phyloP scores from a whole-genome alignment of 1,140 invertebrate species.

The Drosophila nebulosa region DNA sequence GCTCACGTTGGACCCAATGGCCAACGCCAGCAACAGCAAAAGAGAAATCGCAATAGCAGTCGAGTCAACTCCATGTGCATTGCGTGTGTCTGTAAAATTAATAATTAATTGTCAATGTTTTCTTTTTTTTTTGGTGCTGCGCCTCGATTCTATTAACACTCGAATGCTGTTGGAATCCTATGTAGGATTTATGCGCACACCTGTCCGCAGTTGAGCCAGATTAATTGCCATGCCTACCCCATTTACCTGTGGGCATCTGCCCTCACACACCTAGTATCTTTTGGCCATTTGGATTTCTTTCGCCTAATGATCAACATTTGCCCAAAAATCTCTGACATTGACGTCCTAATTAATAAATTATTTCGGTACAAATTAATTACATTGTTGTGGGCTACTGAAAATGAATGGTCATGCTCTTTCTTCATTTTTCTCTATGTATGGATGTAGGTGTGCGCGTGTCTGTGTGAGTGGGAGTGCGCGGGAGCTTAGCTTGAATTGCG shows the following conservation, averaged over 20 bases:
- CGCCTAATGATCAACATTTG: conserved; percentile 44
- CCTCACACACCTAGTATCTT: background rate
- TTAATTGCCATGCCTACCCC: conserved; percentile 52
- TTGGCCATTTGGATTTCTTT: conserved; percentile 9
- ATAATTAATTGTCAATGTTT: conserved; percentile 58
- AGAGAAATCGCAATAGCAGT: conserved; percentile 4
- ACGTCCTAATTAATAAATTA: conserved; percentile 74
- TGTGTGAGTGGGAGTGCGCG: too few relatives aligned
- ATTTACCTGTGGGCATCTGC: background rate
- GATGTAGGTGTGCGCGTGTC: background rate
- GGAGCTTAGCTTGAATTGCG: too few relatives aligned
- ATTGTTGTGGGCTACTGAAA: conserved; percentile 29
- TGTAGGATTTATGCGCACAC: conserved; percentile 46
- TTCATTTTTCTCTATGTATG: background rate
- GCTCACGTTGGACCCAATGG: too few relatives aligned
- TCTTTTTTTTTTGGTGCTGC: conserved; percentile 12
- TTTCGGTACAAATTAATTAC: conserved; percentile 72
- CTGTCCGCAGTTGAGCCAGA: conserved; percentile 55
- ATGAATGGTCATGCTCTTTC: conserved; percentile 39
- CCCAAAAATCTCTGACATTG: conserved; percentile 52
- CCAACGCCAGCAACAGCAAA: too few relatives aligned
- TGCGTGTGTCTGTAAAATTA: conserved; percentile 70
- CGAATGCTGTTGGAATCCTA: conserved; percentile 24
- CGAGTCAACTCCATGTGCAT: conserved; percentile 50
- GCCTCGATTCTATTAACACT: conserved; percentile 32